These are phyloP conservation scores for Drosophila pectinifera DNA, from an alignment of 1,140 invertebrate genomes.

Conservation along the genomic window DNA sequence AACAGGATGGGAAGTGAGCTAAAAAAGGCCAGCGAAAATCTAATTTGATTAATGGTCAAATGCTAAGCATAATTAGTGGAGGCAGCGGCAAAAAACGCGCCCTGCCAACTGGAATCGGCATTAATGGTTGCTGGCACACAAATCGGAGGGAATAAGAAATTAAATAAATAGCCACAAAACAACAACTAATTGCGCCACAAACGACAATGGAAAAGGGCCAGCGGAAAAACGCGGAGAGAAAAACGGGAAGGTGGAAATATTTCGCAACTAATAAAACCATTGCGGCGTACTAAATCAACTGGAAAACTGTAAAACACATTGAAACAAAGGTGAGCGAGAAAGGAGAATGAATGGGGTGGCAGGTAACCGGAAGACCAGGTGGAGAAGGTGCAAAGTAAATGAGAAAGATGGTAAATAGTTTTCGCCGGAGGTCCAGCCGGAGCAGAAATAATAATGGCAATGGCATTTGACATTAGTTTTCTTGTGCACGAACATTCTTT, in stretches of 20 bases:
- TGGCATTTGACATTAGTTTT: conserved; percentile 61
- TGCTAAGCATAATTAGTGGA: conserved; percentile 78
- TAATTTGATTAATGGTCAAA: conserved; percentile 83
- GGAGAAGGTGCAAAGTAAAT: conserved; percentile 38
- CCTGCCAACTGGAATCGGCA: conserved; percentile 37
- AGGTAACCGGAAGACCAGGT: conserved; percentile 2
- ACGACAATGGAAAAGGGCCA: conserved; percentile 48
- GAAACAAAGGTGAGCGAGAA: conserved; percentile 33
- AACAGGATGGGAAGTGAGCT: conserved; percentile 24
- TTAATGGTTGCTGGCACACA: conserved; percentile 40
- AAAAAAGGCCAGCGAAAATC: conserved; percentile 33
- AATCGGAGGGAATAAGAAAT: conserved; percentile 14
- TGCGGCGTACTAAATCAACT: conserved; percentile 73
- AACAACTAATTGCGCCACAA: conserved; percentile 68
- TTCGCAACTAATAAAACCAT: conserved; percentile 77
- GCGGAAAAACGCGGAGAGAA: conserved; percentile 5
- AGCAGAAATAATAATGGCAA: conserved; percentile 49
- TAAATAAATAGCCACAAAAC: conserved; percentile 58
- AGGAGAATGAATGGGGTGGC: neutral
- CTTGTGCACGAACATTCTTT: conserved; percentile 25
- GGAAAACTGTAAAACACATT: conserved; percentile 60
- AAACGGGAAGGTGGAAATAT: conserved; percentile 47
- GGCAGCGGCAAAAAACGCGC: conserved; percentile 27
- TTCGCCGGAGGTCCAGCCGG: conserved; percentile 8
- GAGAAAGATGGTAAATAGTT: conserved; percentile 54